phyloP scores from a whole-genome alignment of 1,140 invertebrate genomes.

The Drosophila biarmipes region DNA sequence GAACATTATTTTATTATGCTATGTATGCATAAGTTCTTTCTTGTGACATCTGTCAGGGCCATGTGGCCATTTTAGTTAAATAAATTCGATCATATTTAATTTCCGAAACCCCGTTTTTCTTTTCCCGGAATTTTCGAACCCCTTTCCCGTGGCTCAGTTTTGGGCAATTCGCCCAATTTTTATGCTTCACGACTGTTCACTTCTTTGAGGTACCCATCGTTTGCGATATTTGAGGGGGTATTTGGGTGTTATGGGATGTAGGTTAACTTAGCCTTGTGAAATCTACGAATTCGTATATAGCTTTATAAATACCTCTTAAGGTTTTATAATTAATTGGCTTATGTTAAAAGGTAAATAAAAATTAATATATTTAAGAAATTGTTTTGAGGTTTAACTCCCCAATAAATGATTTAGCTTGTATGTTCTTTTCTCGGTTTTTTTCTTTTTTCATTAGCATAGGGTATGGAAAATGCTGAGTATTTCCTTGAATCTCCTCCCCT shows the following conservation, averaged over 20 bases:
- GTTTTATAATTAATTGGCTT: no score
- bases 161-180: conserved; percentile 19
- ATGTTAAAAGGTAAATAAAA: no score
- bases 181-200: conserved; percentile 27
- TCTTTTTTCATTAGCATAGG: background rate
- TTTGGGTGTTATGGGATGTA: background rate
- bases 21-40: background rate
- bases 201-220: conserved; percentile 19
- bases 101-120: background rate
- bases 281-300: no score
- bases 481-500: background rate
- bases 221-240: background rate
- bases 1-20: background rate
- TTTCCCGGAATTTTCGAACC: background rate
- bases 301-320: background rate
- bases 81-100: conserved; percentile 1
- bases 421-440: background rate
- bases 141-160: background rate
- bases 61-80: background rate
- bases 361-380: no score
- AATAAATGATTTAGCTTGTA: no score
- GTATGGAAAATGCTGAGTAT: background rate
- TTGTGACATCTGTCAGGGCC: conserved; percentile 10
- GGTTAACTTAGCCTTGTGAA: no score
- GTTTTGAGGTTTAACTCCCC: no score